Evolutionary conservation across 2,888 invertebrate genomes (phyloP).

Genomic region (Amiota communis): DNA sequence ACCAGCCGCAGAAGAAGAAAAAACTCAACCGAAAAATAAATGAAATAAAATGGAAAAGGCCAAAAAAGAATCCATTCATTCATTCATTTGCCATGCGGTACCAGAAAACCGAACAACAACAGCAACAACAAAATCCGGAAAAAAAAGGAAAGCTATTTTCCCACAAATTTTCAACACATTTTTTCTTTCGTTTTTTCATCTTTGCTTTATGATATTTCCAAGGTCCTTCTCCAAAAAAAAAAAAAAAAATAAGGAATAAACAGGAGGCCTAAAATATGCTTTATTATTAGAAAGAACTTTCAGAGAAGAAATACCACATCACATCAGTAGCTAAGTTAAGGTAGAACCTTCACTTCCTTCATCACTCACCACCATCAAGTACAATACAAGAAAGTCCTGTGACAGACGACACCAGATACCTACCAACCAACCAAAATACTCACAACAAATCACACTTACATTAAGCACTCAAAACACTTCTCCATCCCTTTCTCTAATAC

Average conservation of each 20-base stretch:
- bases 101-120: not conserved
- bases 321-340: conserved; percentile 40
- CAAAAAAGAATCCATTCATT: not conserved
- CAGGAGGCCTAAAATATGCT: conserved; percentile 43
- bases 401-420: too few species aligned
- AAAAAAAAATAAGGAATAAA: not conserved
- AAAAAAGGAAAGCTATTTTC: conserved; percentile 43
- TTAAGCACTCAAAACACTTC: not conserved
- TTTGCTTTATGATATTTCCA: conserved; percentile 7
- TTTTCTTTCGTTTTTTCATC: conserved; percentile 38
- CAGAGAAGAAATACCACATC: conserved; percentile 46
- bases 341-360: conserved; percentile 21
- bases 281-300: conserved; percentile 54
- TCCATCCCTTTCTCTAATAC: not conserved
- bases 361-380: conserved; percentile 25
- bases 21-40: conserved; percentile 21
- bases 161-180: conserved; percentile 56
- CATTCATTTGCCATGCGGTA: not conserved
- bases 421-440: too few species aligned
- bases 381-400: not conserved
- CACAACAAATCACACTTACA: too few species aligned
- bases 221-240: conserved; percentile 38
- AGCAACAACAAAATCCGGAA: conserved; percentile 23
- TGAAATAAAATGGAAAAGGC: conserved; percentile 19
- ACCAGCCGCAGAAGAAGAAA: not conserved